These are phyloP conservation scores for Takifugu bimaculatus DNA, from an alignment of 2,113 vertebrate genomes.

Conservation along the genomic window DNA sequence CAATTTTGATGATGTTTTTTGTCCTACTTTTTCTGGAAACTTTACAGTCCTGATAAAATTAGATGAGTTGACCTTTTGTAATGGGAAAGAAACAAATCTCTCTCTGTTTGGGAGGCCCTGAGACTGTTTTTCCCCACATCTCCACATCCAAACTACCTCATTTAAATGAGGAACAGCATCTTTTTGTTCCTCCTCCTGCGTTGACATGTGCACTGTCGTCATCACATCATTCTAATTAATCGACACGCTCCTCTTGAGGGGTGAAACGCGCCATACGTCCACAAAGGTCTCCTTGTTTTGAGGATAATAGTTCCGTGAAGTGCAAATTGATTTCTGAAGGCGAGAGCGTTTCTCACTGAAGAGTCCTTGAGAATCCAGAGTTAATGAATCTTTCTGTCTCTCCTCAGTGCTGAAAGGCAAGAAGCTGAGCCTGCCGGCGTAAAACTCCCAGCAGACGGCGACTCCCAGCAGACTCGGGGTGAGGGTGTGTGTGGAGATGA, in stretches of 20 bases:
- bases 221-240: neutral
- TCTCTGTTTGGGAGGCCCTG: too few species aligned
- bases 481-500: conserved; percentile 70
- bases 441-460: conserved; percentile 77
- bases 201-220: neutral
- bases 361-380: neutral
- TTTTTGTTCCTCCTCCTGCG: neutral
- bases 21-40: too few species aligned
- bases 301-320: neutral
- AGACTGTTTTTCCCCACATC: too few species aligned
- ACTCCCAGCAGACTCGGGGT: conserved; percentile 82
- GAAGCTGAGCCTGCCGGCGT: conserved; percentile 98
- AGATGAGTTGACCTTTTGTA: neutral
- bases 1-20: neutral
- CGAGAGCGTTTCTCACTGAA: neutral
- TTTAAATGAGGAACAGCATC: neutral
- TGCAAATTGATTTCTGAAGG: neutral
- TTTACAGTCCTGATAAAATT: neutral
- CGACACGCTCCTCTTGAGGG: neutral
- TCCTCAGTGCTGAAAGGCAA: conserved; percentile 95
- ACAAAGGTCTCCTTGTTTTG: neutral
- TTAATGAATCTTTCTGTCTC: neutral
- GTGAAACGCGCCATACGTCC: neutral
- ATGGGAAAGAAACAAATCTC: too few species aligned
- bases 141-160: neutral